phyloP scores from a whole-genome alignment of 2,888 invertebrate species.

The Drosophila yooni region DNA sequence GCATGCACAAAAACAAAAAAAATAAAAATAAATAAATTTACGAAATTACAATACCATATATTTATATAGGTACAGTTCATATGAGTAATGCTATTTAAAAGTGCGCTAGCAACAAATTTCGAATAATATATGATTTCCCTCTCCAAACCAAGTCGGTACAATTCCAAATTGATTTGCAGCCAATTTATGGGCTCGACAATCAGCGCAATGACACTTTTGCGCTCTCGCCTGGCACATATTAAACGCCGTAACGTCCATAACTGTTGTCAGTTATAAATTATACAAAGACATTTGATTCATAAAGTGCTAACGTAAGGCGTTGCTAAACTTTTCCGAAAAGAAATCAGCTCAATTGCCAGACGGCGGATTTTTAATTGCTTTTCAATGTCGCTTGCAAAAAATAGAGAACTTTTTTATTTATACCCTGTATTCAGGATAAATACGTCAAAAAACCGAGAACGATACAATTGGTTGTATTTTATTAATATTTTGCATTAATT shows the following conservation, averaged over 20 bases:
- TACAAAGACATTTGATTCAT: slow-evolving; percentile 42
- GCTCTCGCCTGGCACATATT: slow-evolving; percentile 14
- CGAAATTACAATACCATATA: not conserved
- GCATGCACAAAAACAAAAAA: slow-evolving; percentile 35
- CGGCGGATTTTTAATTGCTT: slow-evolving; percentile 45
- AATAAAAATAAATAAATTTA: not conserved
- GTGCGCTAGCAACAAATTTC: slow-evolving; percentile 4
- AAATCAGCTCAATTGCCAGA: slow-evolving; percentile 45
- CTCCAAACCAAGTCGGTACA: slow-evolving; percentile 13
- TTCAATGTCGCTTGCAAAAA: slow-evolving; percentile 43
- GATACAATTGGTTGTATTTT: not conserved
- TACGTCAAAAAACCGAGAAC: not conserved
- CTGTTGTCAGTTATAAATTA: slow-evolving; percentile 53
- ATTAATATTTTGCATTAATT: no score
- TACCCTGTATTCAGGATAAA: slow-evolving; percentile 6
- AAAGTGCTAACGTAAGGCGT: slow-evolving; percentile 7
- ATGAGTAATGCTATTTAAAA: slow-evolving; percentile 2
- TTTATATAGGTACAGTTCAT: not conserved
- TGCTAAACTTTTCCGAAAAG: slow-evolving; percentile 40
- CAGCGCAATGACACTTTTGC: slow-evolving; percentile 21
- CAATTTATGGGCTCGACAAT: slow-evolving; percentile 25
- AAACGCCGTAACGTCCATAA: slow-evolving; percentile 40
- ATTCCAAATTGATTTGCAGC: slow-evolving; percentile 38
- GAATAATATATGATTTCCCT: slow-evolving; percentile 27
- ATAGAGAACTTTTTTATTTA: not conserved